These are phyloP conservation scores for Protonibea diacanthus DNA, from an alignment of 2,797 vertebrate genomes.

Conservation along the genomic window DNA sequence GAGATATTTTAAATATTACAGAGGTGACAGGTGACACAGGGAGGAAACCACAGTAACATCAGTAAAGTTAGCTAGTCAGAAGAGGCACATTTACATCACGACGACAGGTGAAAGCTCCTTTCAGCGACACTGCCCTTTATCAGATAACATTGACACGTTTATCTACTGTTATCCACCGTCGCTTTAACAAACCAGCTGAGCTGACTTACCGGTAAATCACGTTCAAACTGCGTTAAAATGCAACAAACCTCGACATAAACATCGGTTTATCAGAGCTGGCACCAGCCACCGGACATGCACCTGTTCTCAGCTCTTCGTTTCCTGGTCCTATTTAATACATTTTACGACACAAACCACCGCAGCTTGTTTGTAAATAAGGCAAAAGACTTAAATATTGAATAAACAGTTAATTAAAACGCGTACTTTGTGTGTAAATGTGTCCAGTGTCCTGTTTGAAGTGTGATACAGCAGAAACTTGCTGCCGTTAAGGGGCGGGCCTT, in stretches of 20 bases:
- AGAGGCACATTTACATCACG: constrained; percentile 1
- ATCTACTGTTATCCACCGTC: neutral
- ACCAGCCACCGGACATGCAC: constrained; percentile 58
- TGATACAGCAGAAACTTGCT: constrained; percentile 64
- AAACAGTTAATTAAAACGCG: constrained; percentile 26
- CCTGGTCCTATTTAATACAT: neutral
- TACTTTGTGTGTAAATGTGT: constrained; percentile 65
- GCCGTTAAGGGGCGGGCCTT: constrained; percentile 45
- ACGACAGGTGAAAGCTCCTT: constrained; percentile 32
- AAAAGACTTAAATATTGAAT: neutral
- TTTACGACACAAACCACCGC: neutral
- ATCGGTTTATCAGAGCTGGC: constrained; percentile 33
- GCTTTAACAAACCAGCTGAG: neutral
- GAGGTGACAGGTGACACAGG: neutral
- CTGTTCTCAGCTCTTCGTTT: constrained; percentile 58
- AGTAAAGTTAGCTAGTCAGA: constrained; percentile 46
- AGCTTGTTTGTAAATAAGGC: neutral
- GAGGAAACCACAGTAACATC: neutral
- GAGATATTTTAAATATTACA: neutral
- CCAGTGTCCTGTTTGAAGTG: constrained; percentile 53
- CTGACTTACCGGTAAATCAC: neutral
- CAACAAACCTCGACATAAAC: constrained; percentile 52
- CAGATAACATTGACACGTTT: neutral
- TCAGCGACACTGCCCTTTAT: neutral
- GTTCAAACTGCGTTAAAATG: constrained; percentile 12